phyloP scores from a whole-genome alignment of 2,797 vertebrate genomes.

The Phrynocephalus forsythii region DNA sequence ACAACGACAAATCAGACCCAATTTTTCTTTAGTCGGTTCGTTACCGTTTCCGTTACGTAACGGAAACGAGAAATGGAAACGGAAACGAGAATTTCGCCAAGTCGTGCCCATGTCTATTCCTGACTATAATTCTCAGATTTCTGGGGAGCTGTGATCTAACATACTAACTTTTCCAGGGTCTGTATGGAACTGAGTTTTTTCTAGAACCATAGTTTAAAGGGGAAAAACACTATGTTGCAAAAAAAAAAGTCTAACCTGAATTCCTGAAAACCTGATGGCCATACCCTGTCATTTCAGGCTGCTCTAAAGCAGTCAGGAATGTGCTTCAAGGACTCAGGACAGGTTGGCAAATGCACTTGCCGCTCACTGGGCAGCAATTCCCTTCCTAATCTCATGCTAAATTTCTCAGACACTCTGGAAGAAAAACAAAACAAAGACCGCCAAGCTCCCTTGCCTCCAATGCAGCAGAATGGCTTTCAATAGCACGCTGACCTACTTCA shows the following conservation, averaged over 20 bases:
- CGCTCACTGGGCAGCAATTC: constrained; percentile 59
- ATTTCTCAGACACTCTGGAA: constrained; percentile 60
- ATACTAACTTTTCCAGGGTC: too few species aligned
- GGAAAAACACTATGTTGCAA: too few species aligned
- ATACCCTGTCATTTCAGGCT: constrained; percentile 53
- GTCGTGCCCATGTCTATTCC: too few species aligned
- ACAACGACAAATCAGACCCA: too few species aligned
- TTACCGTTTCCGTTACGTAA: too few species aligned
- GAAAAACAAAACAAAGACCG: constrained; percentile 41
- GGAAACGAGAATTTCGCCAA: too few species aligned
- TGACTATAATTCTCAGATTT: too few species aligned
- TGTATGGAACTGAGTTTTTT: too few species aligned
- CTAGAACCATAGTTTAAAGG: too few species aligned
- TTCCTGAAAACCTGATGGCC: constrained; percentile 53
- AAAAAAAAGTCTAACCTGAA: constrained; percentile 44
- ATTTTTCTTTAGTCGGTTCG: too few species aligned
- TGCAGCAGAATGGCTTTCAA: constrained; percentile 51
- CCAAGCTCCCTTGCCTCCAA: constrained; percentile 13
- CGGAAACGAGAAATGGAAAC: too few species aligned
- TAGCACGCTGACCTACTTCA: constrained; percentile 63
- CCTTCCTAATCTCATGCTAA: constrained; percentile 49
- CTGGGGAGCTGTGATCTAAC: too few species aligned
- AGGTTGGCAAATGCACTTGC: constrained; percentile 61
- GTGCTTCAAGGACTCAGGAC: constrained; percentile 58
- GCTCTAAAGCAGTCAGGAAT: constrained; percentile 52